These are phyloP conservation scores for Radopholus similis DNA, from an alignment of 1,140 invertebrate species.

Conservation along the genomic window DNA sequence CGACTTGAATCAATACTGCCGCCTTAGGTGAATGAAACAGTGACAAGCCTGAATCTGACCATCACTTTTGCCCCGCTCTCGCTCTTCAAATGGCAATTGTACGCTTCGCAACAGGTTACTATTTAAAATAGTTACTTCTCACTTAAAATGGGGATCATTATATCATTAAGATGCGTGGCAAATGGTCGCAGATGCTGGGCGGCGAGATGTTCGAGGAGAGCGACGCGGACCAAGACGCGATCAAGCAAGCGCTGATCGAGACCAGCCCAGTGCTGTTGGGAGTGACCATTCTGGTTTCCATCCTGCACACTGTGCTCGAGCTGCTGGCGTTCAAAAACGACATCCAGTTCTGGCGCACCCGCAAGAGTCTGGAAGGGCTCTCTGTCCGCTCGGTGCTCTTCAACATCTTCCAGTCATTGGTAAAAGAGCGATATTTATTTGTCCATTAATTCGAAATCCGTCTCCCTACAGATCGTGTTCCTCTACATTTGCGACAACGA, in stretches of 20 bases:
- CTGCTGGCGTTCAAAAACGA: slow-evolving; percentile 99
- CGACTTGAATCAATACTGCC: too few relatives aligned
- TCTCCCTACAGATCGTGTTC: slow-evolving; percentile 70
- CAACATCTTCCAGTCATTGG: slow-evolving; percentile 88
- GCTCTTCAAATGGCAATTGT: slow-evolving; percentile 95
- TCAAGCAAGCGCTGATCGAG: slow-evolving; percentile 93
- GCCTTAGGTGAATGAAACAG: slow-evolving; percentile 82
- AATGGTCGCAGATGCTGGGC: slow-evolving; percentile 63
- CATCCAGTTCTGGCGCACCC: slow-evolving; percentile 98
- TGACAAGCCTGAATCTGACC: slow-evolving; percentile 65
- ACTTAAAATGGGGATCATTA: slow-evolving; percentile 6
- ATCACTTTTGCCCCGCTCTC: slow-evolving; percentile 89
- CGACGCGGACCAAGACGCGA: slow-evolving; percentile 87
- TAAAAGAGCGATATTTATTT: slow-evolving; percentile 1
- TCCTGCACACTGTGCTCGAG: slow-evolving; percentile 95
- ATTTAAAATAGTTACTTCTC: slow-evolving; percentile 1
- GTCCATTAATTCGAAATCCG: neutral
- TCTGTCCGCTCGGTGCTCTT: slow-evolving; percentile 98
- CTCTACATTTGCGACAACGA: slow-evolving; percentile 94
- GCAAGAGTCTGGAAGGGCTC: slow-evolving; percentile 90
- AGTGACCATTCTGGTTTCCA: slow-evolving; percentile 83
- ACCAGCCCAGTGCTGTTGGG: slow-evolving; percentile 88
- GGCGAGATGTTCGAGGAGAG: slow-evolving; percentile 68
- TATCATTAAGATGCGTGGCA: slow-evolving; percentile 63
- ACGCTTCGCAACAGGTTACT: slow-evolving; percentile 74